Base-by-base conservation (phyloP, 2,888 invertebrate genomes). In the Brassicogethes aeneus region DNA sequence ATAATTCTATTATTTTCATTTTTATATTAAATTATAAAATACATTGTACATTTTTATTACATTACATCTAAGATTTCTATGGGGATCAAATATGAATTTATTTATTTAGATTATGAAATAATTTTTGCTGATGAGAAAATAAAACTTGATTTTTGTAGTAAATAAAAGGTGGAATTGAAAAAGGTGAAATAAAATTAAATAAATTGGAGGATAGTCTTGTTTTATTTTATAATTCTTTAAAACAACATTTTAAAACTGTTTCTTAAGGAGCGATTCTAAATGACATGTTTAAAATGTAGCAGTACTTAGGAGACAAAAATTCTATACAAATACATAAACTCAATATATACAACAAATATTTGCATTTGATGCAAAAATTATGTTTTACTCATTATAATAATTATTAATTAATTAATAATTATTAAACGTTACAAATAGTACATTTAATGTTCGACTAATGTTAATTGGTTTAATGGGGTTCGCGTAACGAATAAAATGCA, bases 181-280 rank as follows among this genome's bases (percentile, higher is more conserved):
- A 12, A 17, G 23, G 23, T 23, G 5, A 39, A 23, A 45, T 39
- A 38, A 37, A 34, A 37, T 29, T 37, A 33, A 37, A 37, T 30
- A 34, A 34, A 38, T 38, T 40, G 40, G 53, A 57, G 54, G 55
- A 57, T 57, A 23, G 56, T 58, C 52, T 56, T 57, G 51, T 55
- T 55, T 57, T 54, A 52, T 57, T 59, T 52, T 43, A 43, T 48
- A 56, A 55, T 54, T 56, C 53, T 23, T 58, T 54, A 58, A 58
- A 59, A 57, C 56, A 59, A 59, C 56, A 55, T 55, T 56, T 58
- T 52, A 52, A 58, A 57, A 57, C 48, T 52, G 50, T 49, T 56
- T 54, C 51, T 51, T 43, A 50, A 49, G 51, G 53, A 49, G 52
- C 52, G 55, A 23, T 51, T 48, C 57, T 57, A 57, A 51, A 55